phyloP scores from a whole-genome alignment of 2,888 invertebrate species.

The Xanthostigma xanthostigma region DNA sequence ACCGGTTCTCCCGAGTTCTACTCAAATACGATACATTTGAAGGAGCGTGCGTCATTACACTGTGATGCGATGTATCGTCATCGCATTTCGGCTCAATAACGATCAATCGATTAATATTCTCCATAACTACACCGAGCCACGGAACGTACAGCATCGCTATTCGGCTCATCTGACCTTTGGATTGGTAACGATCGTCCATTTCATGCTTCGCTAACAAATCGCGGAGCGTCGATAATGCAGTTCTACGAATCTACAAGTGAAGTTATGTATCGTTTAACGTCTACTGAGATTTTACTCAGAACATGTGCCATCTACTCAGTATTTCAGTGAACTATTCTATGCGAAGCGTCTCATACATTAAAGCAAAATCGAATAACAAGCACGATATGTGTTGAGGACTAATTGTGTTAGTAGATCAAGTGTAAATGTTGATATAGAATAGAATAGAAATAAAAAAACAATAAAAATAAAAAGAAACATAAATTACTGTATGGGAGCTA shows the following conservation, averaged over 20 bases:
- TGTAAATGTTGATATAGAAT: too few relatives aligned
- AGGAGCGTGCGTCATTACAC: conserved; percentile 31
- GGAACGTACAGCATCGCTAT: conserved; percentile 86
- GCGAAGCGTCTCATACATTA: too few relatives aligned
- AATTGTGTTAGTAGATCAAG: too few relatives aligned
- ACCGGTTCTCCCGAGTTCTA: conserved; percentile 17
- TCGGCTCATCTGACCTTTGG: conserved; percentile 63
- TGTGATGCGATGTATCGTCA: conserved; percentile 25
- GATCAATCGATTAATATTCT: conserved; percentile 65
- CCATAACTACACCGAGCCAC: conserved; percentile 75
- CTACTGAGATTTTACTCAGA: too few relatives aligned
- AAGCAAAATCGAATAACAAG: too few relatives aligned
- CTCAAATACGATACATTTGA: conserved; percentile 43
- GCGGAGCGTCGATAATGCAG: conserved; percentile 64
- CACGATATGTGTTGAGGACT: too few relatives aligned
- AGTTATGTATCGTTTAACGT: too few relatives aligned
- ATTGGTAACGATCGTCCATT: conserved; percentile 77
- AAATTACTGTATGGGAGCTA: too few relatives aligned
- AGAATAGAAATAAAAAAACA: too few relatives aligned
- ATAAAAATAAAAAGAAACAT: too few relatives aligned
- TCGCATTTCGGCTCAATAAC: conserved; percentile 26
- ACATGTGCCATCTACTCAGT: too few relatives aligned
- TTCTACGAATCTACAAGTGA: conserved; percentile 39
- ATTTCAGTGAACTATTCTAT: too few relatives aligned
- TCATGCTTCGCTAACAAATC: conserved; percentile 89